Percentiles rank a stretch among this genome's conserved stretches.
phyloP scores from a whole-genome alignment of 2,797 vertebrate species.

The Furcifer pardalis region DNA sequence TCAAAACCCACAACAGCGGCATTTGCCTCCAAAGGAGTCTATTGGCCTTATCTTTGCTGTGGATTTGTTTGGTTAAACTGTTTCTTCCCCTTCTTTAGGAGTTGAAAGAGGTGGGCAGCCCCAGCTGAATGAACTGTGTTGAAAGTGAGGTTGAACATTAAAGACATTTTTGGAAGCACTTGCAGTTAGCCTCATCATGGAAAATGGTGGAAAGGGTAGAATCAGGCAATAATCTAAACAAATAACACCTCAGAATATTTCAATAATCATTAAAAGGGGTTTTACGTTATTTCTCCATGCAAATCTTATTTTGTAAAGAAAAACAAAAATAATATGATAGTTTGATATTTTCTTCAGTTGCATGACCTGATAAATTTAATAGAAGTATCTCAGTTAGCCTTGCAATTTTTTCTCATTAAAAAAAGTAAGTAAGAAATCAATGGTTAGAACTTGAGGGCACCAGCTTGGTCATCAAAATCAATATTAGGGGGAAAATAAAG shows the following conservation, averaged over 20 bases:
- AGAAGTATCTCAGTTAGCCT: constrained; percentile 69
- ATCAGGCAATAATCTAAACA: constrained; percentile 23
- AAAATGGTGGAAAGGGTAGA: too few species aligned
- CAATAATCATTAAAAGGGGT: constrained; percentile 54
- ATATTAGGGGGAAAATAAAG: constrained; percentile 72
- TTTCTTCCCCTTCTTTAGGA: too few species aligned
- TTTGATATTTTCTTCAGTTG: constrained; percentile 77
- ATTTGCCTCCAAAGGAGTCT: too few species aligned
- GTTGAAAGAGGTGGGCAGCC: too few species aligned
- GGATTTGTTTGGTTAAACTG: too few species aligned
- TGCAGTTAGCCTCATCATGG: too few species aligned
- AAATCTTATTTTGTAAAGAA: constrained; percentile 59
- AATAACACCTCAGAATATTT: constrained; percentile 32
- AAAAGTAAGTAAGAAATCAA: constrained; percentile 66
- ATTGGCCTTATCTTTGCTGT: too few species aligned
- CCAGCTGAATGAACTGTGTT: too few species aligned
- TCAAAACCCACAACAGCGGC: too few species aligned
- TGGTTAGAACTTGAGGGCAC: constrained; percentile 77
- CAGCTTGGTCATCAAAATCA: constrained; percentile 80
- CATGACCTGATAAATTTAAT: constrained; percentile 72
- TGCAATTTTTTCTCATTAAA: constrained; percentile 67
- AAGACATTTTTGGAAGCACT: too few species aligned
- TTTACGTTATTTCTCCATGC: constrained; percentile 59
- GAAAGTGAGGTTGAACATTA: too few species aligned
- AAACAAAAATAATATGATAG: constrained; percentile 48